Percentiles rank a stretch among this genome's conserved stretches.
phyloP scores from a whole-genome alignment of 2,113 vertebrate genomes.

The Pseudopipra pipra region DNA sequence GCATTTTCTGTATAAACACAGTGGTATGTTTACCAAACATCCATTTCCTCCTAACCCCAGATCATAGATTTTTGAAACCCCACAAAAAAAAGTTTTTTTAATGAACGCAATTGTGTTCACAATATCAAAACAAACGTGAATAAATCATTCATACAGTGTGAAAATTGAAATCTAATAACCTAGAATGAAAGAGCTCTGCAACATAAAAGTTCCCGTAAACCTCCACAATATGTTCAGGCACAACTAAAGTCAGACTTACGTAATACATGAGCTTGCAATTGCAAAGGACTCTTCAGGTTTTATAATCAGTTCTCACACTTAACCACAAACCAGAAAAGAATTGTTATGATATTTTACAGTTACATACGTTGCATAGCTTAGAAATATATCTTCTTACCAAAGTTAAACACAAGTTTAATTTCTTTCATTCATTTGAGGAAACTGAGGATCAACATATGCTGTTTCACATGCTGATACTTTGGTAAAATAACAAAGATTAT shows the following conservation, averaged over 20 bases:
- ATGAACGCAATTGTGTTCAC: background rate
- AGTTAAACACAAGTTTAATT: slow-evolving; percentile 11
- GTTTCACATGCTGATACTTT: background rate
- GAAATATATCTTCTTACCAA: slow-evolving; percentile 47
- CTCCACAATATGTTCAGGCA: background rate
- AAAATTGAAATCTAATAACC: background rate
- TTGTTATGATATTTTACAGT: slow-evolving; percentile 59
- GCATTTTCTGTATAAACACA: slow-evolving; percentile 69
- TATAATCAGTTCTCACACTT: slow-evolving; percentile 64
- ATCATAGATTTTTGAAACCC: background rate
- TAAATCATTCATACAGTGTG: background rate
- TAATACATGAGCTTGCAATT: slow-evolving; percentile 44
- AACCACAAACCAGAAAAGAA: slow-evolving; percentile 57
- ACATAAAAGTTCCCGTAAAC: slow-evolving; percentile 2
- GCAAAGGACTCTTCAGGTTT: slow-evolving; percentile 40
- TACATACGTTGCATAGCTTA: slow-evolving; percentile 30
- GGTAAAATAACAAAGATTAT: slow-evolving; percentile 6
- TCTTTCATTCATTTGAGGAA: slow-evolving; percentile 66
- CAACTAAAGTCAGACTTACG: slow-evolving; percentile 31
- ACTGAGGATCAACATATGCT: slow-evolving; percentile 27
- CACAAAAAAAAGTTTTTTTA: background rate
- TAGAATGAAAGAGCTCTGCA: background rate
- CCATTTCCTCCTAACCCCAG: slow-evolving; percentile 15
- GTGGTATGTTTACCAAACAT: slow-evolving; percentile 61
- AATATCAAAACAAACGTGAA: background rate